Percentiles rank a stretch among this genome's conserved stretches.
Conservation (phyloP, 2,797 vertebrate species). For the Yasuhikotakia modesta region DNA sequence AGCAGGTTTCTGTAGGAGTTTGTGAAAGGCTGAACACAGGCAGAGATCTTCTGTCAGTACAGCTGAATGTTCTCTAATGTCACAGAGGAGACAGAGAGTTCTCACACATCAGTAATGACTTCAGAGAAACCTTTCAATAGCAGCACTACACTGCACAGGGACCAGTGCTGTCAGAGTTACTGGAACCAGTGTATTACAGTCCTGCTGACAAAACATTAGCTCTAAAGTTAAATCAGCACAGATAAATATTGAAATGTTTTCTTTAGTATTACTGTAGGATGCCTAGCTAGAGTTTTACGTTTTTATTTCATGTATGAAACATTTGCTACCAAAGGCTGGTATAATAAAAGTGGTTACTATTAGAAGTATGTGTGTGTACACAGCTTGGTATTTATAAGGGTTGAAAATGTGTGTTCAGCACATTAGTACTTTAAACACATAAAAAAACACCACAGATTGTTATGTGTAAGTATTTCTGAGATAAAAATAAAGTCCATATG, state of each 20-base stretch:
- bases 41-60: background rate
- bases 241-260: too few relatives aligned
- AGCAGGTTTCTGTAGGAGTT: background rate
- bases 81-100: background rate
- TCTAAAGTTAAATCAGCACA: background rate
- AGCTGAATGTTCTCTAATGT: background rate
- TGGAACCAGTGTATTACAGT: background rate
- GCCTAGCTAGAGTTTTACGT: too few relatives aligned
- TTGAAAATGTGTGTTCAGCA: too few relatives aligned
- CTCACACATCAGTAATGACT: background rate
- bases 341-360: too few relatives aligned
- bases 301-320: too few relatives aligned
- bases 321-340: too few relatives aligned
- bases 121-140: background rate
- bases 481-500: constrained; percentile 27
- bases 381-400: too few relatives aligned
- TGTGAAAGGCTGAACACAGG: background rate
- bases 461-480: constrained; percentile 5
- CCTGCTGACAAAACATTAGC: background rate
- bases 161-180: too few relatives aligned
- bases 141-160: background rate
- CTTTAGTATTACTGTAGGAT: too few relatives aligned
- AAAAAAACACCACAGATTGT: background rate
- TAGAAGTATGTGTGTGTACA: too few relatives aligned
- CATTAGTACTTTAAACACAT: background rate